phyloP scores from a whole-genome alignment of 2,888 invertebrate species.

The Nasonovia ribisnigri region DNA sequence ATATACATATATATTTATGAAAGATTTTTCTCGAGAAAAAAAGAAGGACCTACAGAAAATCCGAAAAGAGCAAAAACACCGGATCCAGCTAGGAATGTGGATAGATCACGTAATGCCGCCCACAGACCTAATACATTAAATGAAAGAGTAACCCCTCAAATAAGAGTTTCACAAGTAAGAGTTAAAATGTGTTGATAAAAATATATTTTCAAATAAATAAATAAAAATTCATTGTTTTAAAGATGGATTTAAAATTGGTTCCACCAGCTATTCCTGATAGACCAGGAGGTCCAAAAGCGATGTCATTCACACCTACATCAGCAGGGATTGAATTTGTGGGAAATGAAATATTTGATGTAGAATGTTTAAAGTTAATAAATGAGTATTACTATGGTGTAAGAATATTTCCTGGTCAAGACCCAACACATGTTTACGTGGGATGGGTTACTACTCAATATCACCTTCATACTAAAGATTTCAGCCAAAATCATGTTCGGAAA shows the following conservation, averaged over 20 bases:
- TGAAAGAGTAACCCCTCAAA: slow-evolving; percentile 69
- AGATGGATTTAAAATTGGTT: slow-evolving; percentile 71
- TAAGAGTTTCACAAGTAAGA: slow-evolving; percentile 70
- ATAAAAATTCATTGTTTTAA: slow-evolving; percentile 21
- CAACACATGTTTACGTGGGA: slow-evolving; percentile 94
- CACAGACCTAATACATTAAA: slow-evolving; percentile 40
- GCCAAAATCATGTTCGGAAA: slow-evolving; percentile 86
- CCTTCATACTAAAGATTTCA: slow-evolving; percentile 90
- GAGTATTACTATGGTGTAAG: slow-evolving; percentile 94
- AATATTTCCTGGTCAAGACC: slow-evolving; percentile 95
- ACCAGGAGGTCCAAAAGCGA: slow-evolving; percentile 76
- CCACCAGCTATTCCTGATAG: slow-evolving; percentile 78
- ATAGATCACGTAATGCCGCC: slow-evolving; percentile 53
- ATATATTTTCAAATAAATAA: background rate
- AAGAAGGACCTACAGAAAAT: slow-evolving; percentile 79
- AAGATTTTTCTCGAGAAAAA: slow-evolving; percentile 88
- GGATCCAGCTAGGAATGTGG: slow-evolving; percentile 72
- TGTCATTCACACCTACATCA: slow-evolving; percentile 79
- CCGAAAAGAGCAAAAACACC: slow-evolving; percentile 80
- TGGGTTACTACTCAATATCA: slow-evolving; percentile 99
- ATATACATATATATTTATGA: slow-evolving; percentile 66
- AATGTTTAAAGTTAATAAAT: slow-evolving; percentile 91
- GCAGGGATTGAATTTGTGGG: slow-evolving; percentile 84
- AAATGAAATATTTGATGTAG: slow-evolving; percentile 88
- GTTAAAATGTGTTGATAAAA: background rate